Evolutionary conservation across 92 coral and sea anemone genomes (phyloP).

Genomic region (Micromussa lordhowensis): DNA sequence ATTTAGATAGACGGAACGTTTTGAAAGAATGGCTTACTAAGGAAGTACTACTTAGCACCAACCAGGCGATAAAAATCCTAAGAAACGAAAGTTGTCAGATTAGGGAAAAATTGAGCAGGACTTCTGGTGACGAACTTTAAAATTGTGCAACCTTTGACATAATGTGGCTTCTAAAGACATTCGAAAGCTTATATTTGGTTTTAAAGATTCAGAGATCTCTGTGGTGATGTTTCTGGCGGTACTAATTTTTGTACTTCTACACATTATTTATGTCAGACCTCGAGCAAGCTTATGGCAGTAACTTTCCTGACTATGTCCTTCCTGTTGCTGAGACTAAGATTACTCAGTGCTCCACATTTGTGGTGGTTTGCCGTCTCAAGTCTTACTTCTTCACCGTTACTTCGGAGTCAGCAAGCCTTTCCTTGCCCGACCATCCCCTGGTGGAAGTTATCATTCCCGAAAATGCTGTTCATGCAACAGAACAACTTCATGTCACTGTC

Average conservation of each 20-base stretch:
- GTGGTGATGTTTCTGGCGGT: neutral
- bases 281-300: neutral
- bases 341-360: constrained; percentile 39
- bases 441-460: neutral
- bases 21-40: neutral
- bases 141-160: too few species aligned
- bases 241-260: neutral
- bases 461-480: neutral
- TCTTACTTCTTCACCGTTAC: constrained; percentile 13
- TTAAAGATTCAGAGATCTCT: neutral
- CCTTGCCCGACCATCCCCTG: constrained; percentile 23
- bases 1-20: too few species aligned
- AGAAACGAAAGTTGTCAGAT: neutral
- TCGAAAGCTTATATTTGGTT: neutral
- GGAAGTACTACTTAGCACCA: neutral
- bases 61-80: neutral
- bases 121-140: too few species aligned
- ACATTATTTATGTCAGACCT: constrained; percentile 21
- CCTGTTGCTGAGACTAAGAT: constrained; percentile 40
- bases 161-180: too few species aligned
- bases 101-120: too few species aligned
- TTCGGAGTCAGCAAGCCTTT: neutral
- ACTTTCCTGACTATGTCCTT: constrained; percentile 29
- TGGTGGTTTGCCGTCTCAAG: constrained; percentile 41
- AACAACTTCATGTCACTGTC: neutral